Conservation (phyloP, 2,888 invertebrate species). For the Sclerodermus sp. region DNA sequence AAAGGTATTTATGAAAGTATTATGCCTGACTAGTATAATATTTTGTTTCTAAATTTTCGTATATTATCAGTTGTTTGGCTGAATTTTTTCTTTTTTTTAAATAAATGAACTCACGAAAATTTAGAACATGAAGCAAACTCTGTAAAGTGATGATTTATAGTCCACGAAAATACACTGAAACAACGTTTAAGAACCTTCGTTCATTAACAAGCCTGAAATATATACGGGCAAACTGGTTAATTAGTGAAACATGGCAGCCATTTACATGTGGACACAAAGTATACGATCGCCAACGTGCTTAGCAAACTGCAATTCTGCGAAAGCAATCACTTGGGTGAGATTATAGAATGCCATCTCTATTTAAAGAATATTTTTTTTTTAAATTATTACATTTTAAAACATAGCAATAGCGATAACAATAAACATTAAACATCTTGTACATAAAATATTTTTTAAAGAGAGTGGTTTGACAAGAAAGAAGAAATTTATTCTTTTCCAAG, state of each 20-base stretch:
- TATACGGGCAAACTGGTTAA: slow-evolving; percentile 23
- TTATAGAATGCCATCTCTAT: not conserved
- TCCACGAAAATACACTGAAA: slow-evolving; percentile 34
- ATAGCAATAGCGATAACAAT: too few relatives aligned
- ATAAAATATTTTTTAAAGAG: too few relatives aligned
- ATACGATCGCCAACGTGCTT: slow-evolving; percentile 28
- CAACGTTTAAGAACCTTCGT: slow-evolving; percentile 24
- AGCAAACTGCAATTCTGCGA: slow-evolving; percentile 27
- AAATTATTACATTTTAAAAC: too few relatives aligned
- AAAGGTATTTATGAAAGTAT: too few relatives aligned
- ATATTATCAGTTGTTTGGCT: too few relatives aligned
- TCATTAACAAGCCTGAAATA: slow-evolving; percentile 31
- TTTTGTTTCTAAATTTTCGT: too few relatives aligned
- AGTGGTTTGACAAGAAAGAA: too few relatives aligned
- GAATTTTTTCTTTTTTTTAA: too few relatives aligned
- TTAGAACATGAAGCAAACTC: not conserved
- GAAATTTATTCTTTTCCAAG: too few relatives aligned
- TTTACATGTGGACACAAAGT: slow-evolving; percentile 28
- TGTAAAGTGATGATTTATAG: slow-evolving; percentile 13
- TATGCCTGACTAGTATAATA: too few relatives aligned
- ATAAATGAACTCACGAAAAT: not conserved
- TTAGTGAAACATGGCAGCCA: slow-evolving; percentile 31
- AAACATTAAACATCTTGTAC: too few relatives aligned
- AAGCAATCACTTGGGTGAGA: slow-evolving; percentile 18
- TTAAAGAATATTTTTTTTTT: too few relatives aligned